Evolutionary conservation across 2,113 vertebrate genomes (phyloP).

Genomic region (Cyanoliseus patagonus): DNA sequence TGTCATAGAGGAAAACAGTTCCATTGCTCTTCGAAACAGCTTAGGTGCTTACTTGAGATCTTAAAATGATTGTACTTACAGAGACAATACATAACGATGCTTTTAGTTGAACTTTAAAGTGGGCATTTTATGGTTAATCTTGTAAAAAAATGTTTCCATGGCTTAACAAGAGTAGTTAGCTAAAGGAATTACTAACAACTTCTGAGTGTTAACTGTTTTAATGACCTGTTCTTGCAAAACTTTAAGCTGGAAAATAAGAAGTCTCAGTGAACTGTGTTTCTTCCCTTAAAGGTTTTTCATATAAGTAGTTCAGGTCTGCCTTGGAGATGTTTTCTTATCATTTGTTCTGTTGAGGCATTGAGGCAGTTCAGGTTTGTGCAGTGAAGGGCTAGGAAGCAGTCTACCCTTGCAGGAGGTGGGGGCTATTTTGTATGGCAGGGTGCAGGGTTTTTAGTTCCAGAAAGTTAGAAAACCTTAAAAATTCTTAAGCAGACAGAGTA

Average conservation of each 20-base stretch:
- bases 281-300: neutral
- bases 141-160: neutral
- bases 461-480: neutral
- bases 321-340: neutral
- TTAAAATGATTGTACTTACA: neutral
- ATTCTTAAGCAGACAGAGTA: neutral
- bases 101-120: neutral
- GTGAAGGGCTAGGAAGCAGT: neutral
- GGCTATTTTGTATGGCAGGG: neutral
- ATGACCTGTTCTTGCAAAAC: neutral
- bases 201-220: neutral
- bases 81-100: neutral
- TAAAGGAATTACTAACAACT: neutral
- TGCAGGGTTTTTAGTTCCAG: neutral
- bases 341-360: neutral
- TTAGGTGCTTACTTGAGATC: neutral
- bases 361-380: neutral
- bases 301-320: neutral
- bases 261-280: neutral
- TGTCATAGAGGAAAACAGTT: neutral
- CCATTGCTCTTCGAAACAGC: neutral
- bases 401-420: accelerated
- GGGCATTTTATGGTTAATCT: neutral
- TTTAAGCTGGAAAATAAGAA: neutral
- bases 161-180: neutral